Evolutionary conservation across 2,888 invertebrate species (phyloP).

Genomic region (Xestia c-nigrum): DNA sequence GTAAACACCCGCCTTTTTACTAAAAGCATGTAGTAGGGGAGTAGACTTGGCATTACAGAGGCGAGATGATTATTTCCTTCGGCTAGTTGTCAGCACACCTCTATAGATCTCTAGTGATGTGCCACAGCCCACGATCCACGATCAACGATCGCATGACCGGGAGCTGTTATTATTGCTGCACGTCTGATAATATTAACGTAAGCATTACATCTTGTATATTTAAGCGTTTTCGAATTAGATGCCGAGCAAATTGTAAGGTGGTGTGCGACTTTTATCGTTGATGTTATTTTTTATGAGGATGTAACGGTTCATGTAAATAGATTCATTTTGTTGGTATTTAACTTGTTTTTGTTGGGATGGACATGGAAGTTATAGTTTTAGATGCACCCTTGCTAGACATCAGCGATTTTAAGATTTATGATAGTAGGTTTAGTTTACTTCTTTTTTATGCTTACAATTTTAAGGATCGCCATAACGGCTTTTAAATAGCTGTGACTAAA

Average conservation of each 20-base stretch:
- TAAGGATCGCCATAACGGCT: not conserved
- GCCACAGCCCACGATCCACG: slow-evolving; percentile 17
- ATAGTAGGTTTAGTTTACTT: not conserved
- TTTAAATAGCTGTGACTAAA: not conserved
- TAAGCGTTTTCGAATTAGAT: slow-evolving; percentile 55
- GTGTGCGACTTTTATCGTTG: slow-evolving; percentile 44
- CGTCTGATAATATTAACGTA: slow-evolving; percentile 58
- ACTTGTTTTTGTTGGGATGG: not conserved
- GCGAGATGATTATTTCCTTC: slow-evolving; percentile 64
- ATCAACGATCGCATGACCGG: slow-evolving; percentile 59
- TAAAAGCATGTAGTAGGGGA: slow-evolving; percentile 50
- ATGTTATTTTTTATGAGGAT: slow-evolving; percentile 17
- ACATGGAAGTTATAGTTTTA: not conserved
- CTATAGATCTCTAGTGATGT: slow-evolving; percentile 40
- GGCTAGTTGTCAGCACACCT: slow-evolving; percentile 57
- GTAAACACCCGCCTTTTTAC: slow-evolving; percentile 2
- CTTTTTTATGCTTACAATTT: not conserved
- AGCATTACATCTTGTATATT: slow-evolving; percentile 61
- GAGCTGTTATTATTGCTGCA: slow-evolving; percentile 63
- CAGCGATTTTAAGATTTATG: too few species aligned
- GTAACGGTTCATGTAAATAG: slow-evolving; percentile 42
- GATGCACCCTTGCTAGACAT: not conserved
- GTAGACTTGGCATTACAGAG: slow-evolving; percentile 33
- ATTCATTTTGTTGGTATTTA: slow-evolving; percentile 9
- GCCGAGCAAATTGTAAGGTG: slow-evolving; percentile 43